Evolutionary conservation across 35 echinoderm and acorn worm genomes (phyloP), one percentile per base, ranked within the genome.

Genomic region (Apostichopus japonicus): DNA sequence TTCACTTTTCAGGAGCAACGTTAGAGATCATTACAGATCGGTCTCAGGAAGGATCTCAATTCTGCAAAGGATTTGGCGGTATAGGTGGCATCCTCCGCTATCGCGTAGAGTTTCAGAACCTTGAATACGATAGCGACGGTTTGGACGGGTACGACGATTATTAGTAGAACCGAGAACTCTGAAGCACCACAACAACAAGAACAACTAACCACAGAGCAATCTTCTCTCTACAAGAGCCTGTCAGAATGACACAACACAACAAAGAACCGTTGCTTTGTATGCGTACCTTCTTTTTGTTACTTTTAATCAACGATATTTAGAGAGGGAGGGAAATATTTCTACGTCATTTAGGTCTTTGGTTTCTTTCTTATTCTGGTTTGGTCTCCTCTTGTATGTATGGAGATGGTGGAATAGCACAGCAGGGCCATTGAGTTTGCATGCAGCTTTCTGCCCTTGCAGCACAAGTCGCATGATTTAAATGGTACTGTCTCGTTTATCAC

Each of bases 11-110:
- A 99, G 97, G 97, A 87, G 95, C 97, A 58, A 99, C 97, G 5
- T 79, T 99, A 54, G 97, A 99, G 84, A 99, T 99, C 67, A 99
- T 99, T 82, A 99, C 97, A 56, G 97, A 99, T 82, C 87, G 97
- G 59, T 99, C 97, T 15, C 97, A 99, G 92, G 97, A 99, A 92
- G 97, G 97, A 10, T 99, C 97, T 63, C 97, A 99, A 78, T 99
- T 99, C 90, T 99, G 97, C 77, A 96, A 96, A 77, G 97, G 97
- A 58, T 99, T 99, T 84, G 97, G 97, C 8, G 97, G 97, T 56
- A 99, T 99, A 83, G 97, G 97, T n/a, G 97, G 97, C 54, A 94
- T 99, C 72, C 97, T 99, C 53, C 95, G 97, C 11, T 99, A 99
- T 90, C 80, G 97, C 21, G 97, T 99, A 21, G 97, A 99, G 92